Percentiles rank a stretch among this genome's conserved stretches.
phyloP scores from a whole-genome alignment of 2,113 vertebrate genomes.

The Thunnus thynnus region DNA sequence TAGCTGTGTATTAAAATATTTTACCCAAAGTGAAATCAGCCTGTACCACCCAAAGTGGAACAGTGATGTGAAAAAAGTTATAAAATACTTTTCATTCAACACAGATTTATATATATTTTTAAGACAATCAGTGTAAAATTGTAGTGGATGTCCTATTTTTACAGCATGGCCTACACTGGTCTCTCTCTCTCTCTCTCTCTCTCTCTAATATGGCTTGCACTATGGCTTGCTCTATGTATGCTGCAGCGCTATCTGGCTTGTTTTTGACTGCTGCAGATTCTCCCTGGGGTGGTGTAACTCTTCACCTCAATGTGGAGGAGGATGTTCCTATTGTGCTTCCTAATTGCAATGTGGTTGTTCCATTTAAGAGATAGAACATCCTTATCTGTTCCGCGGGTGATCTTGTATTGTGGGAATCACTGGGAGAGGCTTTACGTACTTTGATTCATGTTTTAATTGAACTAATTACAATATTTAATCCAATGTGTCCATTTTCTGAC shows the following conservation, averaged over 20 bases:
- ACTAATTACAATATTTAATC: background rate
- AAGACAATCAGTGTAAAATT: constrained; percentile 19
- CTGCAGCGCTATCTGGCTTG: constrained; percentile 72
- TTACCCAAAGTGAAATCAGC: background rate
- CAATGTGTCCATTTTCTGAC: constrained; percentile 10
- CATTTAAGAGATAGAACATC: constrained; percentile 81
- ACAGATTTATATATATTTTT: constrained; percentile 4
- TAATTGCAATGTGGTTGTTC: constrained; percentile 86
- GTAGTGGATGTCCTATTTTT: constrained; percentile 54
- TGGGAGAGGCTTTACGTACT: constrained; percentile 6
- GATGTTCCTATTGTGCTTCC: constrained; percentile 88
- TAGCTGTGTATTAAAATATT: constrained; percentile 18
- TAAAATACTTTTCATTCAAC: background rate
- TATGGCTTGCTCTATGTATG: constrained; percentile 25
- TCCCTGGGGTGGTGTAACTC: constrained; percentile 83
- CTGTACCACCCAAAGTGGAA: background rate
- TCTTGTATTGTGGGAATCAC: constrained; percentile 44
- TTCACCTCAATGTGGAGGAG: constrained; percentile 82
- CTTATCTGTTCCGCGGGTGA: constrained; percentile 65
- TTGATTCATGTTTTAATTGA: constrained; percentile 22
- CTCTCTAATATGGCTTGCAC: constrained; percentile 24
- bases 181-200: constrained; percentile 26
- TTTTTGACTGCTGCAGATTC: constrained; percentile 79
- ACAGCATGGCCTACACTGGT: constrained; percentile 39
- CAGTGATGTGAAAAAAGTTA: background rate